phyloP scores from a whole-genome alignment of 1,140 invertebrate genomes.

The Tenebrio molitor region DNA sequence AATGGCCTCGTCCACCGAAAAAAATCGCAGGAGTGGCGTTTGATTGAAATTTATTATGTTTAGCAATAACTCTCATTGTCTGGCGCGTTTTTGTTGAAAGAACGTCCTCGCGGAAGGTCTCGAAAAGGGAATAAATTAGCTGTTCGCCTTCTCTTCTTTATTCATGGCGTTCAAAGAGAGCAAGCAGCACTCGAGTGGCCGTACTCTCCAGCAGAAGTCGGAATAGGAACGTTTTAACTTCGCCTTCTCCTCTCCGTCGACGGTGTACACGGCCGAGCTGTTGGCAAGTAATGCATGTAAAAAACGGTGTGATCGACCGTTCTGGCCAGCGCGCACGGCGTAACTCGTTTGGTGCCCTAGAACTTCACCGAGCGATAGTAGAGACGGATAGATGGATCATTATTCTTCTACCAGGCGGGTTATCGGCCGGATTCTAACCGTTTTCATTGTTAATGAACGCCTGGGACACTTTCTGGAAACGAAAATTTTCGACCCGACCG shows the following conservation, averaged over 20 bases:
- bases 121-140: slow-evolving; percentile 35
- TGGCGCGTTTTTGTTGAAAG: slow-evolving; percentile 3
- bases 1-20: neutral
- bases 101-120: slow-evolving; percentile 2
- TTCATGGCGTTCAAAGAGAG: slow-evolving; percentile 8
- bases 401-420: slow-evolving; percentile 46
- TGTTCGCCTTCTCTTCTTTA: neutral
- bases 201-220: slow-evolving; percentile 2
- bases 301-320: slow-evolving; percentile 60
- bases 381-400: slow-evolving; percentile 47
- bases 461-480: slow-evolving; percentile 22
- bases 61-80: slow-evolving; percentile 17
- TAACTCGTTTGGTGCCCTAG: slow-evolving; percentile 56
- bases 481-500: neutral
- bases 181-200: neutral
- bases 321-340: slow-evolving; percentile 56
- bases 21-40: slow-evolving; percentile 23
- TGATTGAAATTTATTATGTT: slow-evolving; percentile 20
- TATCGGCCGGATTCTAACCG: slow-evolving; percentile 48
- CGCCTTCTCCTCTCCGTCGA: slow-evolving; percentile 4
- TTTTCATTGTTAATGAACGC: slow-evolving; percentile 31
- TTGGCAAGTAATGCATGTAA: slow-evolving; percentile 50
- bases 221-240: neutral
- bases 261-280: slow-evolving; percentile 27
- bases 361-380: slow-evolving; percentile 54